Evolutionary conservation across 2,888 invertebrate genomes (phyloP), one percentile per base, ranked within the genome.

Genomic region (Mimas tiliae): DNA sequence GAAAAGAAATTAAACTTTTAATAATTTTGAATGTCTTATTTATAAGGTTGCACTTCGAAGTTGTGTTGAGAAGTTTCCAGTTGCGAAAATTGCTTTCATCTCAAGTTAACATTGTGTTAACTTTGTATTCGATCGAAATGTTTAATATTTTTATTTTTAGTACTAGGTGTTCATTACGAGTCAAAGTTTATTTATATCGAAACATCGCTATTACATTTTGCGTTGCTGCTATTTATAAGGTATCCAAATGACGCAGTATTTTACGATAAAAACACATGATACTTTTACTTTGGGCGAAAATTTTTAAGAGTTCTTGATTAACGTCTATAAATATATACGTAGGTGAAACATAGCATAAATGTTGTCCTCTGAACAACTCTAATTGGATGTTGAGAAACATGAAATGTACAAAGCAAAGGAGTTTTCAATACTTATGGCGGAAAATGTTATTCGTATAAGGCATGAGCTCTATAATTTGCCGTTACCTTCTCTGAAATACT

Each of bases 11-110:
- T 38, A 58, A 64, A 63, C 65, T 58, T 58, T 52, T 12, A 42
- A 58, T 68, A 62, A 65, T 63, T 69, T 65, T 66, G 38, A 19
- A 45, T 62, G 11, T 65, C 65, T 62, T 48, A 66, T 69, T 64
- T 65, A 62, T 38, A 42, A 42, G 58, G 58, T 38, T 58, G 38
- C 55, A 38, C 11, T 58, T 63, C 58, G 65, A 63, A 52, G 66
- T 67, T 34, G 48, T 64, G 62, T 63, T 67, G 67, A 19, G 9
- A 42, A 55, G 51, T 34, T 70, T 66, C 21, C 16, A 63, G 33
- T 48, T 66, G 48, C 21, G 58, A 21, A 67, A 70, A 52, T 66
- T 66, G 65, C 42, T 64, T 63, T 34, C 16, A 21, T 14, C 45
- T 9, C 1, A 62, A 64, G 63, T 27, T 45, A 66, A 64, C n/a